Conservation (phyloP, 2,113 vertebrate genomes). For the Harpagus bidentatus region DNA sequence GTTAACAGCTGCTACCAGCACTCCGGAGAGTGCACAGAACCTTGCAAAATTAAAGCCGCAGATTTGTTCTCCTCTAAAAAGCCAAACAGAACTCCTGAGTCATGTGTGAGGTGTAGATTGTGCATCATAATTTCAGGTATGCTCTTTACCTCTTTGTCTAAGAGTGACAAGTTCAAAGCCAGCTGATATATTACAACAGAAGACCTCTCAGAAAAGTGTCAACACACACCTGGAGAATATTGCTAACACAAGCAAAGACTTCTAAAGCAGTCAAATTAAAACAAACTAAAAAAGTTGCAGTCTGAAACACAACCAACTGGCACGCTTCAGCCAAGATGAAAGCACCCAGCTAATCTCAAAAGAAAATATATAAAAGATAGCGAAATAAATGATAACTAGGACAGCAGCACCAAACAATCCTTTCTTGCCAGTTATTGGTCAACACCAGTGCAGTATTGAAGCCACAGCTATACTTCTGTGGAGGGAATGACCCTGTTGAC, state of each 20-base stretch:
- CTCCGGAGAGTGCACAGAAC: conserved; percentile 51
- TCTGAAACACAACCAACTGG: neutral
- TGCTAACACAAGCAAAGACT: neutral
- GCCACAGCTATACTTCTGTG: neutral
- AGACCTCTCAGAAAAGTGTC: conserved; percentile 11
- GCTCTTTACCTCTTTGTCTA: neutral
- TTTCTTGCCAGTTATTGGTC: neutral
- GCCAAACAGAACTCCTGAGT: conserved; percentile 20
- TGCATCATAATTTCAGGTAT: conserved; percentile 25
- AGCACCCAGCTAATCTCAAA: neutral
- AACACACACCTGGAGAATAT: neutral
- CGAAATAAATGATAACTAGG: neutral
- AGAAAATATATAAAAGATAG: neutral
- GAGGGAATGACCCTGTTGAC: neutral
- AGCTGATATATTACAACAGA: conserved; percentile 5
- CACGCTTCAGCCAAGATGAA: neutral
- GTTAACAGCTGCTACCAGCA: conserved; percentile 55
- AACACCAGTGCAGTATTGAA: neutral
- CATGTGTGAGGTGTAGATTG: neutral
- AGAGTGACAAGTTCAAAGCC: conserved; percentile 30
- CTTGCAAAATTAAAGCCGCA: conserved; percentile 44
- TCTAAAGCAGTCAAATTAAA: conserved; percentile 8
- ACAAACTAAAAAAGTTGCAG: neutral
- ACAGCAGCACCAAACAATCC: neutral
- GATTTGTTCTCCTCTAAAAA: conserved; percentile 32